These are phyloP conservation scores for Drosophila jambulina DNA, from an alignment of 1,140 invertebrate genomes.

Conservation along the genomic window DNA sequence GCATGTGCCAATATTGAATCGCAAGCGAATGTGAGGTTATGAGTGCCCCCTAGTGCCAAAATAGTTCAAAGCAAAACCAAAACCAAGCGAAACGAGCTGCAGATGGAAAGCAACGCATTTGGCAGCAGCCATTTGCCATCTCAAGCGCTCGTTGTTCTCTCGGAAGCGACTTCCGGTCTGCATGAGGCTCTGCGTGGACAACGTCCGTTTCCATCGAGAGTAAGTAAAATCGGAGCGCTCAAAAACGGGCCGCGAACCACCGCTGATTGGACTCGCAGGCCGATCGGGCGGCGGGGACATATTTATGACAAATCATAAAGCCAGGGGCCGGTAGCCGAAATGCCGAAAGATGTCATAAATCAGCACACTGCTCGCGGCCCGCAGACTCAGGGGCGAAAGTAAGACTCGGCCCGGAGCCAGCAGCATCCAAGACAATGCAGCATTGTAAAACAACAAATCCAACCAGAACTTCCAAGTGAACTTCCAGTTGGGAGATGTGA, in stretches of 20 bases:
- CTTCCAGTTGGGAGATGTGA: slow-evolving; percentile 34
- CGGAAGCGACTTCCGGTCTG: slow-evolving; percentile 90
- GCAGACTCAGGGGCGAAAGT: slow-evolving; percentile 21
- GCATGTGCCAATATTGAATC: slow-evolving; percentile 49
- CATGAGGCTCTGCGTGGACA: slow-evolving; percentile 91
- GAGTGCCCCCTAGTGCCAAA: slow-evolving; percentile 53
- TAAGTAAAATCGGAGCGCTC: slow-evolving; percentile 60
- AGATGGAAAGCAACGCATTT: slow-evolving; percentile 86
- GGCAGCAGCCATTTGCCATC: slow-evolving; percentile 88
- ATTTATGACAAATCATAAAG: slow-evolving; percentile 83
- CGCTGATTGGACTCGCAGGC: slow-evolving; percentile 23
- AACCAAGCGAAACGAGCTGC: slow-evolving; percentile 50
- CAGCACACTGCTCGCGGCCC: slow-evolving; percentile 63
- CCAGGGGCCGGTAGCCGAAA: slow-evolving; percentile 64
- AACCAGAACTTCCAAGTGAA: slow-evolving; percentile 45
- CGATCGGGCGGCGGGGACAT: slow-evolving; percentile 59
- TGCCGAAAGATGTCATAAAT: slow-evolving; percentile 67
- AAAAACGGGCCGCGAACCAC: slow-evolving; percentile 5
- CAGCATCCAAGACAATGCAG: slow-evolving; percentile 62
- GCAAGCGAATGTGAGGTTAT: slow-evolving; percentile 65
- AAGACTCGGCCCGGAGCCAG: slow-evolving; percentile 11
- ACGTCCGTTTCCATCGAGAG: slow-evolving; percentile 87
- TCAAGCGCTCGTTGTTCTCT: slow-evolving; percentile 92
- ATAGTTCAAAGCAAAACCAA: slow-evolving; percentile 41
- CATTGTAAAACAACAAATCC: slow-evolving; percentile 74